Percentiles rank a stretch among this genome's conserved stretches.
These are phyloP conservation scores for Elysia chlorotica DNA, from an alignment of 1,140 invertebrate genomes.

Conservation along the genomic window DNA sequence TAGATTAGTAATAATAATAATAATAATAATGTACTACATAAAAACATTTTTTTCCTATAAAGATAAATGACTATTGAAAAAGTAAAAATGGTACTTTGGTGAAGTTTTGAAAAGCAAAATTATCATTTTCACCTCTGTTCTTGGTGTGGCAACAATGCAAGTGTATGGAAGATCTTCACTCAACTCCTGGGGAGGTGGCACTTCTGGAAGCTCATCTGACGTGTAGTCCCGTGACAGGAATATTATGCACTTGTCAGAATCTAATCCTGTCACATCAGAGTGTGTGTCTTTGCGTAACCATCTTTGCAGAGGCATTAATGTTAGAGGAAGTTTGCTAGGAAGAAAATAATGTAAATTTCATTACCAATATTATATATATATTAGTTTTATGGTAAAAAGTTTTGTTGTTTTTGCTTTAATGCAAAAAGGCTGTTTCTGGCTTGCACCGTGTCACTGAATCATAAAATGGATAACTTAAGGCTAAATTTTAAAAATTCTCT, in stretches of 20 bases:
- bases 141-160: conserved; percentile 2
- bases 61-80: too few species aligned
- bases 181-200: background rate
- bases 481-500: too few species aligned
- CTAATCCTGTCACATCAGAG: background rate
- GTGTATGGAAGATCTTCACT: background rate
- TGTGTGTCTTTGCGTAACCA: background rate
- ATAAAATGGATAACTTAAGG: too few species aligned
- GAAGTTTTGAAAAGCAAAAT: background rate
- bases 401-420: too few species aligned
- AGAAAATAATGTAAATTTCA: too few species aligned
- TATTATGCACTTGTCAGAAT: background rate
- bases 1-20: too few species aligned
- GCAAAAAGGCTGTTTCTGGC: too few species aligned
- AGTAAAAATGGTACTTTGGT: background rate
- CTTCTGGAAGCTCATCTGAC: background rate
- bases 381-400: too few species aligned
- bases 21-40: too few species aligned
- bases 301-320: background rate
- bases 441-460: too few species aligned
- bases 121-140: background rate
- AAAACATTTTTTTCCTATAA: too few species aligned
- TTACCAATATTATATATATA: too few species aligned
- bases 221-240: background rate
- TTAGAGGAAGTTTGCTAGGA: background rate